These are phyloP conservation scores for Ctenomys sociabilis DNA, from an alignment of 2,113 vertebrate genomes.

Conservation along the genomic window DNA sequence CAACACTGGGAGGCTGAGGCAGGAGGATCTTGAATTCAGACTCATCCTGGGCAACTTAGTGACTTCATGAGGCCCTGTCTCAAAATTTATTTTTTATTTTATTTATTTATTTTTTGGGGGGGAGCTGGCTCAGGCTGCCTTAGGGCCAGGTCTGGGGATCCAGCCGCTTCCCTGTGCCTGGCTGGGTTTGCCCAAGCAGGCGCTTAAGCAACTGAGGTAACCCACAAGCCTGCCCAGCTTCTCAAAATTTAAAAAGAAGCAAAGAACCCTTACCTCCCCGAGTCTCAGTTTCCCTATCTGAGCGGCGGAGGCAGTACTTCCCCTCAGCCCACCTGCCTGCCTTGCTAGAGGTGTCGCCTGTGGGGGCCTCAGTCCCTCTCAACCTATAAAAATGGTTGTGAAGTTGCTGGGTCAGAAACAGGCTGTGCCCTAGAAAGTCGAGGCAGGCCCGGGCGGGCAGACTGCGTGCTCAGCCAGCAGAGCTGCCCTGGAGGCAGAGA, in stretches of 20 bases:
- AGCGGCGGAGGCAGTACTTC: no score
- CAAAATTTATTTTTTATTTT: background rate
- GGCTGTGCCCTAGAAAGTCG: accelerated
- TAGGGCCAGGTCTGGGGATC: no score
- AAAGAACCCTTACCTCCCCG: background rate
- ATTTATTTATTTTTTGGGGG: no score
- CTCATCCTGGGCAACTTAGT: background rate
- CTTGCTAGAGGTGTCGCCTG: background rate
- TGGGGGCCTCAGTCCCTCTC: background rate
- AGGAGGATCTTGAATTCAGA: background rate
- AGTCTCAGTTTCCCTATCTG: background rate
- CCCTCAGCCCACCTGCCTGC: background rate
- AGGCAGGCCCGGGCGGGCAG: background rate
- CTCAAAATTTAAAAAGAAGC: background rate
- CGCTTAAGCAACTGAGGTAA: no score
- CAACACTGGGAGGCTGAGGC: background rate
- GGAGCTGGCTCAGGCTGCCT: no score
- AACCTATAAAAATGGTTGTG: accelerated
- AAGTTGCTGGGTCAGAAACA: background rate
- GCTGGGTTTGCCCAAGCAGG: no score
- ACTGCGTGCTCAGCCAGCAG: accelerated
- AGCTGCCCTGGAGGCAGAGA: background rate
- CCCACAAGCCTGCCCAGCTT: background rate
- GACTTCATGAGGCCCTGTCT: background rate
- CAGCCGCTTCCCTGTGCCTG: no score